Conservation (phyloP, 2,888 invertebrate genomes). For the Caradrina clavipalpis region DNA sequence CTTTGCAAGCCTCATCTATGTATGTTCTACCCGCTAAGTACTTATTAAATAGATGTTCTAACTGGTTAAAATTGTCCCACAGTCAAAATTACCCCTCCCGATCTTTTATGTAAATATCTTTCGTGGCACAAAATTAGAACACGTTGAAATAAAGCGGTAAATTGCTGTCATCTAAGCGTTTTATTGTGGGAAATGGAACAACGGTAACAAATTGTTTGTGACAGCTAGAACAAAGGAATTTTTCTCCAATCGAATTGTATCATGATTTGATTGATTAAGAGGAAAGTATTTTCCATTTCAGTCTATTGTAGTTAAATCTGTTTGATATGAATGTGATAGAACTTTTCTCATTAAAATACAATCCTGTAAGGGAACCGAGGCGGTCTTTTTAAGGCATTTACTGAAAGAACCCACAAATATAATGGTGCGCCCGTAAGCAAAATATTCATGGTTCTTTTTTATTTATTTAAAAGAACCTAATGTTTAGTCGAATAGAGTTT, state of each 20-base stretch:
- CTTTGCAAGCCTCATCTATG: no score
- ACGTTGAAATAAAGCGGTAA: conserved; percentile 11
- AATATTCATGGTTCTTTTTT: not conserved
- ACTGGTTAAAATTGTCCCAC: no score
- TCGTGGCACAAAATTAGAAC: not conserved
- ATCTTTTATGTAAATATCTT: not conserved
- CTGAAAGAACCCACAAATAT: not conserved
- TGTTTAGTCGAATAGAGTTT: not conserved
- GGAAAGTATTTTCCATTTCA: conserved; percentile 13
- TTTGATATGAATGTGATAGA: not conserved
- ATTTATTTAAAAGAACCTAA: not conserved
- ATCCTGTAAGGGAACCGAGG: not conserved
- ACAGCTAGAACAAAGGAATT: conserved; percentile 18
- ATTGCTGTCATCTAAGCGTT: conserved; percentile 9
- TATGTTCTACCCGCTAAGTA: no score
- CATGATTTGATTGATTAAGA: conserved; percentile 21
- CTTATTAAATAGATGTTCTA: no score
- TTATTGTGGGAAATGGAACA: conserved; percentile 22
- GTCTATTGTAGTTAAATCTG: not conserved
- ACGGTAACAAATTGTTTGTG: conserved; percentile 30
- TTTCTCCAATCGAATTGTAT: conserved; percentile 21
- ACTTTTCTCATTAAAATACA: not conserved
- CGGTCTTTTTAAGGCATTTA: not conserved
- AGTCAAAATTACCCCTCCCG: no score
- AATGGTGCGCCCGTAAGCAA: no score